Base-by-base conservation (phyloP, 2,888 invertebrate genomes). In the Muscina levida region DNA sequence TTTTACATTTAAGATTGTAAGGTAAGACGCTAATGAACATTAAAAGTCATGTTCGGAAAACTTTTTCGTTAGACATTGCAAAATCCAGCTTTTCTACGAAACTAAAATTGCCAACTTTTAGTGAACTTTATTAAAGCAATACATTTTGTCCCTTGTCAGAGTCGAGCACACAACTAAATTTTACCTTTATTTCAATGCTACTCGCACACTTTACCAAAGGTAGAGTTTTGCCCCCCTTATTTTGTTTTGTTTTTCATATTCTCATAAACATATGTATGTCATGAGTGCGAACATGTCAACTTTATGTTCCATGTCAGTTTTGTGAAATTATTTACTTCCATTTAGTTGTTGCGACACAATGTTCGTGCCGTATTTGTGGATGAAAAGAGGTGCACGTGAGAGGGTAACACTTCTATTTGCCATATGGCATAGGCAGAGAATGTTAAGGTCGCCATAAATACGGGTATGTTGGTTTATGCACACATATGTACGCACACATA, bases 251-350 rank as follows among this genome's bases (percentile, higher is more conserved):
- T 10, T 10, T 42, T 42, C 48, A 3, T 17, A n/a, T n/a, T 22
- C 17, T 19, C 48, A 19, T 10, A 19, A 48, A 48, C 48, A 48
- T 22, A 48, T n/a, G n/a, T n/a, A n/a, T 48, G 48, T 19, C 48
- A 48, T 5, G 48, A 48, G 48, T 48, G 48, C 17, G 48, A 48
- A 19, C 17, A 48, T 48, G 48, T 48, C 48, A 48, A 19, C 48
- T 48, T 15, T 48, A 48, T 17, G 48, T 4, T 19, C 10, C 19
- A 3, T 48, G 48, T 48, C 17, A 19, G 48, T 19, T 19, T 48
- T 48, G 17, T 10, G 8, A 48, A 48, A 48, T 48, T 48, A 19
- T 19, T 48, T 19, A 48, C 19, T 3, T 48, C 22, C 8, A n/a
- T 48, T 48, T 19, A 2, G 2, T n/a, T 46, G 1, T 11, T 15